Base-by-base conservation (phyloP, 2,113 vertebrate species). In the Cyrtonyx montezumae region DNA sequence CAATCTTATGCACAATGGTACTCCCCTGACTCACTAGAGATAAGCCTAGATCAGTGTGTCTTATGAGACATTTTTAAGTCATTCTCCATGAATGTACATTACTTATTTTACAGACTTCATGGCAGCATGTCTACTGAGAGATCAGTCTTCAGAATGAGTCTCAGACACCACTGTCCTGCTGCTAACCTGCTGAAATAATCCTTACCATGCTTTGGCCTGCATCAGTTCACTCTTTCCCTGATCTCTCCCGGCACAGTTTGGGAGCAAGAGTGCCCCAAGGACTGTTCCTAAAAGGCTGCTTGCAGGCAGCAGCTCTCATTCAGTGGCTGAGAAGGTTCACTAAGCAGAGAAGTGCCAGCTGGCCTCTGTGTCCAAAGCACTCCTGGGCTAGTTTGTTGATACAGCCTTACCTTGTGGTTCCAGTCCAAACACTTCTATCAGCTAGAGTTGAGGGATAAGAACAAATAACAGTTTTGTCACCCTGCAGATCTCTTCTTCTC, bases 241-340 rank as follows among this genome's bases (percentile, higher is more conserved):
- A n/a, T 81, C 32, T 20, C 22, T 73, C 40, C 7, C 32, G 63
- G 51, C 3, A 1, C 15, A 3, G 3, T 16, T 19, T 55, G 43
- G 56, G 74, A 84, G 42, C 19, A 75, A 49, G 76, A 67, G 26
- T 14, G 32, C 30, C 79, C 59, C 51, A 12, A 40, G 77, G 51
- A 42, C 42, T 2, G 1, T 13, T 88, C 23, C 55, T 79, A 26
- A 66, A 9, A 36, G n/a, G 13, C 28, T 37, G 34, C 49, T 49
- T 78, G n/a, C 56, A 46, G 77, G 46, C 77, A 75, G 61, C 51
- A 81, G 51, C 56, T 94, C 34, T 20, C 37, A 49, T 63, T 67
- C 1, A 0, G n/a, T 0, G 1, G 9, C 66, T 37, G 22, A 34
- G 61, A 48, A 43, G 22, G 22, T 51, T 84, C 61, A 7, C 16